These are phyloP conservation scores for Callyntrura sp. DNA, from an alignment of 2,888 invertebrate genomes.

Conservation along the genomic window DNA sequence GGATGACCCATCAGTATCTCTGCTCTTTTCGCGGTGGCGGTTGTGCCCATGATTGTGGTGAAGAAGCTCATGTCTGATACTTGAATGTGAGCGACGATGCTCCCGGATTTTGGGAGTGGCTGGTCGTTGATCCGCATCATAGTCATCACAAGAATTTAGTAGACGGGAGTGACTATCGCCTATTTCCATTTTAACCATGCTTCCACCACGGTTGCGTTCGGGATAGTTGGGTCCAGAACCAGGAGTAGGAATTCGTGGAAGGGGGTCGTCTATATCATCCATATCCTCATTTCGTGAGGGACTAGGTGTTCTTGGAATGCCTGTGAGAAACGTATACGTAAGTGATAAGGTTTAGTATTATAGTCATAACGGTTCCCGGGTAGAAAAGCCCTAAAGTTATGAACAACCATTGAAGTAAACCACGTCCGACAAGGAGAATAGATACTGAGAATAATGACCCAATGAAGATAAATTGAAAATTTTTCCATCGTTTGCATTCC, in stretches of 20 bases:
- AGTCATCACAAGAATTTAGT: constrained; percentile 67
- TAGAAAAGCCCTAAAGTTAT: too few species aligned
- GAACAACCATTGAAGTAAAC: too few species aligned
- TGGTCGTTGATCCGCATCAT: constrained; percentile 77
- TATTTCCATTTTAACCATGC: constrained; percentile 73
- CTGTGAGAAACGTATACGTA: constrained; percentile 2
- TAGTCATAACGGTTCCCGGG: too few species aligned
- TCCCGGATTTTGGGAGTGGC: constrained; percentile 79
- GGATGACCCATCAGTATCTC: constrained; percentile 46
- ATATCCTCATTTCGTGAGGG: constrained; percentile 82
- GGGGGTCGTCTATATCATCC: constrained; percentile 77
- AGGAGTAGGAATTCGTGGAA: constrained; percentile 80
- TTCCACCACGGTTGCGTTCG: constrained; percentile 6
- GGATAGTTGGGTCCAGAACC: constrained; percentile 72
- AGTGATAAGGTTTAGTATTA: too few species aligned
- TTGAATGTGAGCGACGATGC: constrained; percentile 64
- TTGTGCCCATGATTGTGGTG: constrained; percentile 42
- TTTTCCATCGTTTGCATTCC: too few species aligned
- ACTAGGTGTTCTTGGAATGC: constrained; percentile 82
- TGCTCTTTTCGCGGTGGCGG: constrained; percentile 66
- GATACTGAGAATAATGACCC: too few species aligned
- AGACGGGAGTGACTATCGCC: constrained; percentile 49
- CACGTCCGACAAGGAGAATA: too few species aligned
- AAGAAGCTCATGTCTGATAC: constrained; percentile 49
- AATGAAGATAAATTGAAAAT: too few species aligned